Evolutionary conservation across 2,888 invertebrate species (phyloP), one percentile per base, ranked within the genome.

Genomic region (Diarsia brunnea): DNA sequence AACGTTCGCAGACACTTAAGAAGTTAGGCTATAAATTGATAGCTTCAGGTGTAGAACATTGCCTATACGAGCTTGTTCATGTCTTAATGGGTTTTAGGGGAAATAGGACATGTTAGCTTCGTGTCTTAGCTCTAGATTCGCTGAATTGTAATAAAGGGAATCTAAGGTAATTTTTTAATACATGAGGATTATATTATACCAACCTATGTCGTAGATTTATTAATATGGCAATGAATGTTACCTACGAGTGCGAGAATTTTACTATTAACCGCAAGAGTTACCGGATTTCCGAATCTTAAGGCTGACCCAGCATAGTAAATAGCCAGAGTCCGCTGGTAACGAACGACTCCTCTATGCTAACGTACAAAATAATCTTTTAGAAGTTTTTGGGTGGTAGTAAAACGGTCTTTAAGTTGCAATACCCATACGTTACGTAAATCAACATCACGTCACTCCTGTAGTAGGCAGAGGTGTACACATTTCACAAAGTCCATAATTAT

Each of bases 21-120:
- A 85, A 87, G 87, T 85, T 85, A 61, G 58, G 16, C 21, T 24
- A 73, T 85, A 87, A 85, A 85, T 86, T 87, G 75, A 81, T 73
- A 73, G 76, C 14, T 70, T 75, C 87, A 84, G 82, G 78, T 84
- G 82, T 45, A 60, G 12, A 16, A 49, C 73, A 82, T 58, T 72
- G 75, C 73, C 74, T 75, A 75, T 75, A 77, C 71, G 64, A 69
- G 51, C 45, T 51, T 75, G 72, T 70, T 79, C 61, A 45, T 60
- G 10, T 10, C 53, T 2, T 75, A 73, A 72, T 82, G 51, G 67
- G 16, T 58, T 71, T 71, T 60, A n/a, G 63, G 24, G 47, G 43
- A 24, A 69, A 66, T 53, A 67, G 31, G 55, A 73, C 53, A 69
- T 65, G 53, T 67, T 47, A 60, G n/a, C 27, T 69, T 19, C 12